phyloP scores from a whole-genome alignment of 2,797 vertebrate genomes.

The Acomys russatus region DNA sequence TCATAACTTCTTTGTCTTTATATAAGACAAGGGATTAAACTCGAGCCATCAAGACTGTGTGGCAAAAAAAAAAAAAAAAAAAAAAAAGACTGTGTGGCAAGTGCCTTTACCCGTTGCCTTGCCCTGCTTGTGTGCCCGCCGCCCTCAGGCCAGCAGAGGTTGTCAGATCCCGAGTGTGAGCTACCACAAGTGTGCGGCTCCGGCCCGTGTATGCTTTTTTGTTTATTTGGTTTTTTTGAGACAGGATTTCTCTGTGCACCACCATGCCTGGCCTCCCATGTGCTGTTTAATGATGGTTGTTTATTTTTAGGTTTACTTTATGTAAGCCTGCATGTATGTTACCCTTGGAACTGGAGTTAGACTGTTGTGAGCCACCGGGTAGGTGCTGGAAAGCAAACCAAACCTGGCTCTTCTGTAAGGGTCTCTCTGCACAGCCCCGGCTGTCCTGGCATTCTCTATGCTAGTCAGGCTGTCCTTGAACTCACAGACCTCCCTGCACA shows the following conservation, averaged over 20 bases:
- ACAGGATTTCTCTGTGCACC: too few relatives aligned
- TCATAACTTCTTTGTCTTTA: neutral
- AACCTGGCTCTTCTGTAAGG: neutral
- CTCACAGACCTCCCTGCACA: neutral
- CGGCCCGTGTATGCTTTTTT: neutral
- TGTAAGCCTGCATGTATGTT: neutral
- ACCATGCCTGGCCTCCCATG: too few relatives aligned
- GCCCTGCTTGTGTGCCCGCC: neutral
- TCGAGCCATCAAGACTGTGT: neutral
- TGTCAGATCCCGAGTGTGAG: neutral
- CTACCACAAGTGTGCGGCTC: neutral
- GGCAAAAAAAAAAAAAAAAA: too few relatives aligned
- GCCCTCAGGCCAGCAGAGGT: neutral
- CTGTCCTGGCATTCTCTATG: neutral
- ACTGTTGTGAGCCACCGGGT: neutral
- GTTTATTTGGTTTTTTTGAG: neutral
- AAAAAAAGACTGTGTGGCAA: neutral
- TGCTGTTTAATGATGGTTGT: neutral
- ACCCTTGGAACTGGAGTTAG: too few relatives aligned
- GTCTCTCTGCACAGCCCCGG: neutral
- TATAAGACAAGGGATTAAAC: neutral
- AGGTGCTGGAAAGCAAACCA: neutral
- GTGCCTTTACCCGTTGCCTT: neutral
- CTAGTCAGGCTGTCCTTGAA: neutral
- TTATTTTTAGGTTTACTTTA: neutral